Base-by-base conservation (phyloP, 2,113 vertebrate species). In the Hyaena hyaena region DNA sequence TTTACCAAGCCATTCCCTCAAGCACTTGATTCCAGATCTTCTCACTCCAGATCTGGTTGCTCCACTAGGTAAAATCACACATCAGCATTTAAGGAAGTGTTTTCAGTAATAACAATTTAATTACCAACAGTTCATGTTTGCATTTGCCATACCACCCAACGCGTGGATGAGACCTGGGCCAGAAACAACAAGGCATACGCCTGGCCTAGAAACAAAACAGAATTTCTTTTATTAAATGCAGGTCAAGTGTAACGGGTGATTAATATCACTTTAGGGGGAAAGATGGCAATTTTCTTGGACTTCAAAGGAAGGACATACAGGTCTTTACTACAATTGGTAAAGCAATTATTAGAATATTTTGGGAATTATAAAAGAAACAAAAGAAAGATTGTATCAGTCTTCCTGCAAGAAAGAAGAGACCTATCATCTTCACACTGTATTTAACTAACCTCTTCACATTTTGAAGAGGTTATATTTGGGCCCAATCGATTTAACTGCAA, bases 61-160 rank as follows among this genome's bases (percentile, higher is more conserved):
- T 74, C 21, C 79, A 83, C 17, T 31, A 14, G 43, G 35, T 76
- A 84, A 92, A 90, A 84, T 48, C 31, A 88, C 26, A 35, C 9
- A 71, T 12, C 11, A 39, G 43, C 21, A 86, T 10, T 88, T 73
- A 79, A 71, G 28, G 92, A 94, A 93, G 74, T 81, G 7, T 83
- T 93, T 81, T 94, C 50, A 89, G 4, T 63, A 95, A 91, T 39
- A 88, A 89, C 35, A 68, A 86, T 39, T 17, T 84, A 43, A 94
- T 98, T 99, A 99, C 99, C 99, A 99, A 98, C 99, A 99, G 98
- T 99, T 99, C 97, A 99, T 97, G 93, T 99, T 99, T 66, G 99
- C 99, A 83, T 99, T 99, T 94, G 99, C 99, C 99, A 99, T 99
- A 95, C 99, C 99, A 86, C 99, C 99, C 77, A 99, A 98, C 10